These are phyloP conservation scores for Panurus biarmicus DNA, from an alignment of 2,113 vertebrate species.

Conservation along the genomic window DNA sequence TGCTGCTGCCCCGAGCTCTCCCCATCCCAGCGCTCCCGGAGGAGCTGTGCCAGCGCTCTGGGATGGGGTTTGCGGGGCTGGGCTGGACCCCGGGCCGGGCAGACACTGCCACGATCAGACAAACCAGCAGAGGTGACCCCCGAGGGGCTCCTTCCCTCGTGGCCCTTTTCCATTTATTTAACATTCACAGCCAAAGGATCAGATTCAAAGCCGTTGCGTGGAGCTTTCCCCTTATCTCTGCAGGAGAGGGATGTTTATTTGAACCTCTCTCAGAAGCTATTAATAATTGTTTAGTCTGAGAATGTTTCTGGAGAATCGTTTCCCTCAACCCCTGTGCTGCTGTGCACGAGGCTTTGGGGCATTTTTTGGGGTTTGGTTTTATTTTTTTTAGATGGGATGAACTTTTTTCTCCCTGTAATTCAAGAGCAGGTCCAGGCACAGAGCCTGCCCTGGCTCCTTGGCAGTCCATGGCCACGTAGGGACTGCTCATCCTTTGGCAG, in stretches of 20 bases:
- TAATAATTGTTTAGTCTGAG: constrained; percentile 67
- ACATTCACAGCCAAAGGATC: not conserved
- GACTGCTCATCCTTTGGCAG: not conserved
- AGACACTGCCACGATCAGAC: not conserved
- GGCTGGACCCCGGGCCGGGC: not conserved
- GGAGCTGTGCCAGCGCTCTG: accelerated
- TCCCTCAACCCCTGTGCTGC: not conserved
- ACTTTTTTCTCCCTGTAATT: not conserved
- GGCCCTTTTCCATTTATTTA: not conserved
- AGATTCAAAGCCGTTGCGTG: not conserved
- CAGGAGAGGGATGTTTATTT: constrained; percentile 52
- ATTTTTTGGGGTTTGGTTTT: not conserved
- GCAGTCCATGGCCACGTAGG: accelerated
- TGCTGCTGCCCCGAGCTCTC: not conserved
- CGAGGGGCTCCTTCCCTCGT: not conserved
- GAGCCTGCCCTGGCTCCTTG: not conserved
- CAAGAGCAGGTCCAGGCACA: not conserved
- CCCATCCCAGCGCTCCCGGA: accelerated
- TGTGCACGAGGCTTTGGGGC: accelerated
- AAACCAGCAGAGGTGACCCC: constrained; percentile 31
- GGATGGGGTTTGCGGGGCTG: not conserved
- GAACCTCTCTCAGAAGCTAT: constrained; percentile 39
- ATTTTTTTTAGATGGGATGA: not conserved
- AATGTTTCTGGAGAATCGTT: constrained; percentile 18
- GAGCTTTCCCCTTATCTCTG: constrained; percentile 34